phyloP scores from a whole-genome alignment of 53 echinoderm and acorn worm genomes.

The Pentamera pediparva region DNA sequence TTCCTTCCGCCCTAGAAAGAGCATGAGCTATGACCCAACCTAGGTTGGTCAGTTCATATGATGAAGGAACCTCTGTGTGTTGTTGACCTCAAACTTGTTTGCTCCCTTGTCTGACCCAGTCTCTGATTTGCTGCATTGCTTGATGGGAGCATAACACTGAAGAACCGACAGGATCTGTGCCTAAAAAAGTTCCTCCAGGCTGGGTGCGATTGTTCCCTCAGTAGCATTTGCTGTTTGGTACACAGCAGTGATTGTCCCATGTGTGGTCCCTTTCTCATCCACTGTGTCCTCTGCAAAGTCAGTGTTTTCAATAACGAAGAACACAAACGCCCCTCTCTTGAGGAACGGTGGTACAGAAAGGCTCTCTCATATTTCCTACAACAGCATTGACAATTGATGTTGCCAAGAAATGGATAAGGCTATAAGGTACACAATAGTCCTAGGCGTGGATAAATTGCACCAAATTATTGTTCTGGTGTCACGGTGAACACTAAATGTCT shows the following conservation, averaged over 20 bases:
- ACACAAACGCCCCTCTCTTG: slow-evolving; percentile 38
- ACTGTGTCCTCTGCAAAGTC: slow-evolving; percentile 52
- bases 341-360: slow-evolving; percentile 42
- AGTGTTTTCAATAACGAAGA: slow-evolving; percentile 46
- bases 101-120: slow-evolving; percentile 31
- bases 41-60: slow-evolving; percentile 39
- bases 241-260: no score
- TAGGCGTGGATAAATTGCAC: slow-evolving; percentile 35
- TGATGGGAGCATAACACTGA: no score
- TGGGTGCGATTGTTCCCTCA: slow-evolving; percentile 11
- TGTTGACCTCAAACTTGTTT: no score
- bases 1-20: slow-evolving; percentile 26
- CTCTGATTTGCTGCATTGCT: no score
- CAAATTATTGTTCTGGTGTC: slow-evolving; percentile 33
- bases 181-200: slow-evolving; percentile 9
- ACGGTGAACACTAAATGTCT: slow-evolving; percentile 45
- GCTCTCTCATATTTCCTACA: slow-evolving; percentile 37
- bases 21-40: slow-evolving; percentile 39
- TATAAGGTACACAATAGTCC: slow-evolving; percentile 39
- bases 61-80: slow-evolving; percentile 20
- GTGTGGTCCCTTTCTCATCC: no score
- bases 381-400: slow-evolving; percentile 53
- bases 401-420: slow-evolving; percentile 35
- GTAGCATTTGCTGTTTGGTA: slow-evolving; percentile 31
- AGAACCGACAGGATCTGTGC: slow-evolving; percentile 21